Percentiles rank a stretch among this genome's conserved stretches.
Conservation (phyloP, 2,113 vertebrate species). For the Eulemur macaco region DNA sequence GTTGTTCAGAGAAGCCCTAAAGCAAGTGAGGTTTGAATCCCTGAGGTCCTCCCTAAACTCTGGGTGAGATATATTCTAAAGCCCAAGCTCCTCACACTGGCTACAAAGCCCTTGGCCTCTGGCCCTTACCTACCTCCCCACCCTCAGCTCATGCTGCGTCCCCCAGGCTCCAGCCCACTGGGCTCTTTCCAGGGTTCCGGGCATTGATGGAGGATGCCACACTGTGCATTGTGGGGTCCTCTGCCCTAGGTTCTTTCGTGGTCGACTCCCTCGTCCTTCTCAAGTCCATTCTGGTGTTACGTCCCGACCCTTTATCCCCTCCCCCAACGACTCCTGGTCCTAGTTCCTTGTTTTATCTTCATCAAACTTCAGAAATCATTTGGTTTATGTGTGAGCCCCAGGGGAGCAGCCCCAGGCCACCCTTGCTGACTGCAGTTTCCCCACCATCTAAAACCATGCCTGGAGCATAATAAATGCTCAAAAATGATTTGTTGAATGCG, state of each 20-base stretch:
- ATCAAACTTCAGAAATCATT: not conserved
- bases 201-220: not conserved
- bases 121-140: not conserved
- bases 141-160: rapidly evolving
- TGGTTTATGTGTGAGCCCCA: not conserved
- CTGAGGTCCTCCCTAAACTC: not conserved
- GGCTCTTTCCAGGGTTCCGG: not conserved
- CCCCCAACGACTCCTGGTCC: not conserved
- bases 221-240: not conserved
- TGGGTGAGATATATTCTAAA: not conserved
- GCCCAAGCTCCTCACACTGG: not conserved
- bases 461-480: not conserved
- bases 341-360: not conserved
- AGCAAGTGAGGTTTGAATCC: not conserved
- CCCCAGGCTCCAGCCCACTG: not conserved
- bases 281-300: not conserved
- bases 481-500: not conserved
- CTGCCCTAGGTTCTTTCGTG: not conserved
- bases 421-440: not conserved
- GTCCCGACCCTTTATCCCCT: not conserved
- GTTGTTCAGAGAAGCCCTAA: not conserved
- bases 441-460: not conserved
- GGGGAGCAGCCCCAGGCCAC: not conserved
- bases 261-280: not conserved
- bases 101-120: not conserved